Evolutionary conservation across 2,888 invertebrate genomes (phyloP), one percentile per base, ranked within the genome.

Genomic region (Quadriops clusia): DNA sequence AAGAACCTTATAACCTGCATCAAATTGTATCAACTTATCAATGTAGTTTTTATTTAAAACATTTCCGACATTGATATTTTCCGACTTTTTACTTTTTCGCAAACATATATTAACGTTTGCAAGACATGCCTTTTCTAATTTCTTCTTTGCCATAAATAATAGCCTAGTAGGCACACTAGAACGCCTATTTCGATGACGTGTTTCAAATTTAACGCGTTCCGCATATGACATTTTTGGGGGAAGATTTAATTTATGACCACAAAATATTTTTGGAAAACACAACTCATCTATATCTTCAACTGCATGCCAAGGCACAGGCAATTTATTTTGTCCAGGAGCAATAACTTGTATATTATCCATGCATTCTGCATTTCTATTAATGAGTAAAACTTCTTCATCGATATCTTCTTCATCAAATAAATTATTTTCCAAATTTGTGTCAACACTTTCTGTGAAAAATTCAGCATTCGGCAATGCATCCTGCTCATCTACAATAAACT

Each of bases 321-420:
- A 23, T 30, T 47, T 40, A 6, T 36, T 35, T 39, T 50, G 46
- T 3, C 46, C 48, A 5, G 49, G 49, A 4, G 51, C 49, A 18
- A 49, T 44, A 5, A 42, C 29, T 15, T 36, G 12, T 13, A 37
- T 30, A 27, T 27, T 21, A 17, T 28, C 17, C 3, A 25, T 29
- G 10, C 28, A 12, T 13, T 37, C 28, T 23, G 36, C 28, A 36
- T 44, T 42, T 30, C 34, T 39, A 35, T 43, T 33, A 5, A 44
- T 23, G 13, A 43, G 13, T 17, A 46, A 22, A 9, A 45, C 42
- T 34, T 45, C 39, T 17, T 41, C 41, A 31, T 39, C 32, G 21
- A 33, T 22, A n/a, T 36, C 20, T 25, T 25, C 25, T 4, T 5
- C 25, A 4, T 9, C 25, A 25, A 12, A 12, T 5, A 14, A 10